phyloP scores from a whole-genome alignment of 2,888 invertebrate species.

The Cephalotes varians region DNA sequence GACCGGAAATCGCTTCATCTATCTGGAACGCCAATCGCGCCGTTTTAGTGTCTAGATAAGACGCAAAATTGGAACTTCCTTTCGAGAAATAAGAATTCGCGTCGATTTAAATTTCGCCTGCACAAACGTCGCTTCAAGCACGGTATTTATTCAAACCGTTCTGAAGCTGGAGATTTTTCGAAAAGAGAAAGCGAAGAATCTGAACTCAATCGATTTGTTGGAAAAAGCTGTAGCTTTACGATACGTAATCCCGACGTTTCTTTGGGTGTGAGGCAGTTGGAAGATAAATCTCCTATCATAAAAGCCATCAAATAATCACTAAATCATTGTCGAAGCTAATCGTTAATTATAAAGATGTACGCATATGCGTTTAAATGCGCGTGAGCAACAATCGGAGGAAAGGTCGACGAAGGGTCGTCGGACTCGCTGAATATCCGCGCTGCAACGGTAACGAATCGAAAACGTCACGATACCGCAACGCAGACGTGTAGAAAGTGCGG shows the following conservation, averaged over 20 bases:
- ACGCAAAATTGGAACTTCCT: conserved; percentile 57
- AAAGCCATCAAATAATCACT: not conserved
- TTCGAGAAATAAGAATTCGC: conserved; percentile 14
- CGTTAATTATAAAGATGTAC: not conserved
- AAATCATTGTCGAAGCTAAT: not conserved
- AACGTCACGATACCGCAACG: conserved; percentile 26
- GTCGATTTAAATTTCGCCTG: not conserved
- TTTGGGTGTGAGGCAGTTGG: not conserved
- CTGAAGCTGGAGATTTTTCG: not conserved
- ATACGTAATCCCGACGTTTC: not conserved
- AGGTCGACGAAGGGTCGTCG: not conserved
- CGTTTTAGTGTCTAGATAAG: conserved; percentile 47
- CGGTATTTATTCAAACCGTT: not conserved
- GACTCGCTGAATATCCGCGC: not conserved
- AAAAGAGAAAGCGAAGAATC: not conserved
- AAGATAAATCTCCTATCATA: not conserved
- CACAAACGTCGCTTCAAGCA: not conserved
- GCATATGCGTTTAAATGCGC: not conserved
- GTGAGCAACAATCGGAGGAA: not conserved
- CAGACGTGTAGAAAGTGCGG: conserved; percentile 41
- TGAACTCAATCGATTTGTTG: not conserved
- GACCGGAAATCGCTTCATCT: conserved; percentile 28
- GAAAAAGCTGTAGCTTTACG: not conserved
- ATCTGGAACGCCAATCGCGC: conserved; percentile 56
- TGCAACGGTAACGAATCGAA: conserved; percentile 6